These are phyloP conservation scores for Epinephelus cyanopodus DNA, from an alignment of 2,113 vertebrate species.

Conservation along the genomic window DNA sequence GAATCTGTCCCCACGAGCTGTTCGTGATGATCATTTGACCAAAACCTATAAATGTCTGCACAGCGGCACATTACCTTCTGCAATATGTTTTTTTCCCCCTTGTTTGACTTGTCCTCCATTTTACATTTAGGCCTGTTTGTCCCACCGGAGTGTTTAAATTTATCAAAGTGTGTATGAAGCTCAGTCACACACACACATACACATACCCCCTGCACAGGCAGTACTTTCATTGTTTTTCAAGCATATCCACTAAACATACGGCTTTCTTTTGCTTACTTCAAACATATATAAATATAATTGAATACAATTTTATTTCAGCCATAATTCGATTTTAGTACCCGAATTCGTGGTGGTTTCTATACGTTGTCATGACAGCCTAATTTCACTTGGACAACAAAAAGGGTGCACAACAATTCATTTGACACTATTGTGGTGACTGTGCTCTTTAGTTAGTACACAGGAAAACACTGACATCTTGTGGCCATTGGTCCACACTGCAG, in stretches of 20 bases:
- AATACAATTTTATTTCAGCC: background rate
- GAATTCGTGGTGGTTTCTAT: background rate
- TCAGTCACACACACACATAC: background rate
- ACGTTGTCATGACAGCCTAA: background rate
- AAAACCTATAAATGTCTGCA: conserved; percentile 46
- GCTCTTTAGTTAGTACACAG: background rate
- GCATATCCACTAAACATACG: background rate
- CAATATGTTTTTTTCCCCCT: background rate
- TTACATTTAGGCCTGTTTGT: background rate
- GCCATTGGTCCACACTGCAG: conserved; percentile 28
- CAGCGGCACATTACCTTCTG: conserved; percentile 9
- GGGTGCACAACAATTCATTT: background rate
- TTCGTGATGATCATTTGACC: conserved; percentile 66
- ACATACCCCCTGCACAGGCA: too few relatives aligned
- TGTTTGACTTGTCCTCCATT: conserved; percentile 14
- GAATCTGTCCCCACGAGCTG: conserved; percentile 45
- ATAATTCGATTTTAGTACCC: background rate
- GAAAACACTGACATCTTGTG: conserved; percentile 70
- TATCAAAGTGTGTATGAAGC: background rate
- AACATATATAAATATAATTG: background rate
- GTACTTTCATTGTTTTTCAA: background rate
- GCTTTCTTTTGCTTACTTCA: background rate
- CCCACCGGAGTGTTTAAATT: background rate
- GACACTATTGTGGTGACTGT: background rate
- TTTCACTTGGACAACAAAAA: conserved; percentile 23